A percentile compares a stretch with the other conserved stretches of the same genome.
These are phyloP conservation scores for Drosophila kuntzei DNA, from an alignment of 2,888 invertebrate genomes.

Conservation along the genomic window DNA sequence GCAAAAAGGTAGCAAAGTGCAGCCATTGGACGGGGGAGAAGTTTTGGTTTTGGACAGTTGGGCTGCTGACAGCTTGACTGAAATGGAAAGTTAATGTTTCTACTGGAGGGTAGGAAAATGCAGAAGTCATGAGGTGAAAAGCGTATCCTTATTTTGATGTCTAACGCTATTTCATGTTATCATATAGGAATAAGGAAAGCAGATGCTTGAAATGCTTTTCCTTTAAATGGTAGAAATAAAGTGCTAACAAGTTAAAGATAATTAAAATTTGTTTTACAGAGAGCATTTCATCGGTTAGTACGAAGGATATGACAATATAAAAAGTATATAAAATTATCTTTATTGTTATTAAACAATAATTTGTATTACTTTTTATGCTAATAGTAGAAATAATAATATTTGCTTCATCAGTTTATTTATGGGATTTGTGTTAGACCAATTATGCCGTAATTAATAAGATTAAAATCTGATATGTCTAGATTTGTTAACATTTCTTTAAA, in stretches of 20 bases:
- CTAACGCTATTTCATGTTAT: slow-evolving; percentile 41
- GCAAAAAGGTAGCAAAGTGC: slow-evolving; percentile 53
- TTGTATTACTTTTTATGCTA: too few species aligned
- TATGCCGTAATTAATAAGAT: too few species aligned
- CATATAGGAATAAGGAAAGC: slow-evolving; percentile 25
- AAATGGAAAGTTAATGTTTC: slow-evolving; percentile 64
- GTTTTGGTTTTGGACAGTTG: slow-evolving; percentile 32
- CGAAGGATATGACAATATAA: background rate
- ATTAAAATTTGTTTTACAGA: background rate
- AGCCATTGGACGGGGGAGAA: slow-evolving; percentile 24
- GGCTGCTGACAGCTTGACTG: slow-evolving; percentile 62
- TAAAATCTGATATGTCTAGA: too few species aligned
- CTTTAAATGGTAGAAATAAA: background rate
- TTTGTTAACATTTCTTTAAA: too few species aligned
- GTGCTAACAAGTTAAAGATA: background rate
- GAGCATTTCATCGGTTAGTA: background rate
- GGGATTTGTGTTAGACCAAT: too few species aligned
- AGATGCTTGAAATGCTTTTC: slow-evolving; percentile 23
- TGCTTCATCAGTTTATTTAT: too few species aligned
- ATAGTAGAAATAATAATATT: too few species aligned
- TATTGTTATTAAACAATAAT: too few species aligned
- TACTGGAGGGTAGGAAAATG: slow-evolving; percentile 9
- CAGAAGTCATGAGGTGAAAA: slow-evolving; percentile 22
- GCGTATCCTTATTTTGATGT: slow-evolving; percentile 29
- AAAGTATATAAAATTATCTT: too few species aligned